Evolutionary conservation across 1,140 invertebrate species (phyloP).

Genomic region (Trinorchestia longiramus): DNA sequence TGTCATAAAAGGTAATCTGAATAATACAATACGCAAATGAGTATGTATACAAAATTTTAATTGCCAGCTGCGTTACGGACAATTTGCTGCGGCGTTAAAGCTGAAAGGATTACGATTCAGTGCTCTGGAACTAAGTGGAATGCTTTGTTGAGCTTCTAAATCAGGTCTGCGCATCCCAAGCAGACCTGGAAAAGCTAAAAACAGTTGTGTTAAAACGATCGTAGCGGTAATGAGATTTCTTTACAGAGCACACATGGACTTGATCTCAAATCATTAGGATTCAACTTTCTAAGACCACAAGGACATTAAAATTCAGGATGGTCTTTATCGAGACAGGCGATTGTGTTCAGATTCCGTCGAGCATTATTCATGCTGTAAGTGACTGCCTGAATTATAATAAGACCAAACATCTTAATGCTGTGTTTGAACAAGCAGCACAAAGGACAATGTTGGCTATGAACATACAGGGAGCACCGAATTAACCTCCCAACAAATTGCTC

Average conservation of each 20-base stretch:
- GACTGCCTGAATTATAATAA: slow-evolving; percentile 46
- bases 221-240: neutral
- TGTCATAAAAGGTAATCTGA: neutral
- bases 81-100: neutral
- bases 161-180: neutral
- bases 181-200: neutral
- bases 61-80: neutral
- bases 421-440: neutral
- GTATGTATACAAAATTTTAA: neutral
- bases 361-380: slow-evolving; percentile 47
- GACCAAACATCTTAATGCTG: slow-evolving; percentile 15
- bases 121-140: neutral
- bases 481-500: neutral
- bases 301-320: slow-evolving; percentile 27
- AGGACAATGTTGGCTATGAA: neutral
- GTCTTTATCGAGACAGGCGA: slow-evolving; percentile 50
- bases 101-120: neutral
- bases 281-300: neutral
- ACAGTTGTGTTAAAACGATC: neutral
- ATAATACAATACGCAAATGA: neutral
- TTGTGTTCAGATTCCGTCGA: slow-evolving; percentile 38
- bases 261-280: slow-evolving; percentile 26
- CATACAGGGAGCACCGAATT: neutral
- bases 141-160: neutral
- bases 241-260: neutral